Evolutionary conservation across 2,797 vertebrate species (phyloP).

Genomic region (Telmatherina bonti): DNA sequence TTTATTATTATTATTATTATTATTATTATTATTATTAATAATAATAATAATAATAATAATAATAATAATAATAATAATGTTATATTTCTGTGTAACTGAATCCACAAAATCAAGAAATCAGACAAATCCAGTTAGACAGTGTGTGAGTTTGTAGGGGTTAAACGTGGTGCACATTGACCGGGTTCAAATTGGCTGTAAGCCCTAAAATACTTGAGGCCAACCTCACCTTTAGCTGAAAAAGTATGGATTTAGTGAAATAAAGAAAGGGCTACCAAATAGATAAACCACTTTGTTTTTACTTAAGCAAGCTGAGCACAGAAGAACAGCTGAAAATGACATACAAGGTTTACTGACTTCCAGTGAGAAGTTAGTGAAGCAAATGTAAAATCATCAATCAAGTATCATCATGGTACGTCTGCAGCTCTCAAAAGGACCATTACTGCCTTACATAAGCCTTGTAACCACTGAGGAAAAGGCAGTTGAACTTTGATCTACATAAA

Average conservation of each 20-base stretch:
- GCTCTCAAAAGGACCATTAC: constrained; percentile 37
- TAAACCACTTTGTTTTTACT: constrained; percentile 77
- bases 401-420: constrained; percentile 44
- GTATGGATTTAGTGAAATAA: constrained; percentile 21
- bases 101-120: no score
- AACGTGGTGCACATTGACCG: no score
- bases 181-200: background rate
- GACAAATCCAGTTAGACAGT: no score
- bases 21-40: no score
- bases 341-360: constrained; percentile 65
- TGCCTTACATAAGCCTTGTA: constrained; percentile 42
- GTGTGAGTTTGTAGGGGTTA: no score
- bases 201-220: no score
- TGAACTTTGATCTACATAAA: constrained; percentile 32
- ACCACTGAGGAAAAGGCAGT: constrained; percentile 39
- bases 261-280: constrained; percentile 49
- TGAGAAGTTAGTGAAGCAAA: constrained; percentile 68
- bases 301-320: constrained; percentile 78
- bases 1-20: no score
- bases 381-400: constrained; percentile 53
- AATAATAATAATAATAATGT: no score
- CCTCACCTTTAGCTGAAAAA: no score
- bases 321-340: constrained; percentile 70
- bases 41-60: no score
- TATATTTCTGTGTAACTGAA: no score